Base-by-base conservation (phyloP, 2,888 invertebrate species). In the Cynaeus angustus region DNA sequence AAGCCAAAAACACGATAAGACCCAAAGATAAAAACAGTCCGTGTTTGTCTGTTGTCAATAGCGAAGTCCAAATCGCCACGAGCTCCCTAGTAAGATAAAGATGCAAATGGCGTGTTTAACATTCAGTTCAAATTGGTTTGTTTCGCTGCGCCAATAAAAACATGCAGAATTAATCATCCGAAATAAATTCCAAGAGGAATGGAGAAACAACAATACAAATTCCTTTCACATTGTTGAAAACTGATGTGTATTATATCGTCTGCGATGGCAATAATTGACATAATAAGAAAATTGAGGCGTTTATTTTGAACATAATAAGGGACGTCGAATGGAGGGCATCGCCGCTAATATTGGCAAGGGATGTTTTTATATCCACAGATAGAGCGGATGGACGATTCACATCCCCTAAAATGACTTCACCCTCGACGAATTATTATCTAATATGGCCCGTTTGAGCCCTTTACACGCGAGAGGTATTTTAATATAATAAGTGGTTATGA, bases 381-480 rank as follows among this genome's bases (percentile, higher is more conserved):
- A 66, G 58, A 58, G 50, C 53, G 62, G 52, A 53, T 61, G 52
- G 62, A 62, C 70, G 68, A 70, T 70, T 65, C 70, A 64, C 70
- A 70, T 68, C 70, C 70, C 72, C 64, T 68, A 70, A 70, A 72
- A 72, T 70, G 72, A 72, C 72, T 71, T 71, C 73, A 70, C 73
- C 73, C 73, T 73, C 69, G 37, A 71, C 71, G 68, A 71, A 71
- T 73, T 73, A 73, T 73, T 73, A 71, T 73, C 70, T 73, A 71
- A 73, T 73, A 66, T 46, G 70, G 56, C 45, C 70, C 70, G 67
- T 73, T 71, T 65, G 56, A 48, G 64, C 58, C 66, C 70, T 73
- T 71, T 69, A 66, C 73, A 67, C 71, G 58, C 68, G 71, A 73
- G 71, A 73, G 66, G 69, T 66, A 71, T 71, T 73, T 73, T 73